A percentile compares a stretch with the other conserved stretches of the same genome.
phyloP scores from a whole-genome alignment of 1,140 invertebrate genomes.

The Zeugodacus cucurbitae region DNA sequence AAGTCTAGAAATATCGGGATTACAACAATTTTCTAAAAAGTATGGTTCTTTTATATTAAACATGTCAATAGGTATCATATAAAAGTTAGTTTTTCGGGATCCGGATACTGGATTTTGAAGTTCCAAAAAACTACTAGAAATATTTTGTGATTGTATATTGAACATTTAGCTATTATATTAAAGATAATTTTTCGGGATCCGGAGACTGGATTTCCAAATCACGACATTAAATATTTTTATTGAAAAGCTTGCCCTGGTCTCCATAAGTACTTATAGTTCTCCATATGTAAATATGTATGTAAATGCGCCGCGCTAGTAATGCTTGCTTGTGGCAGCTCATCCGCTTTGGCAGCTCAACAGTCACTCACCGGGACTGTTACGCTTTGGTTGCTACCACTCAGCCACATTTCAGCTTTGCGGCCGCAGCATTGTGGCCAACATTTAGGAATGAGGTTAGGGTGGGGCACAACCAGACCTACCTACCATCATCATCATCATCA shows the following conservation, averaged over 20 bases:
- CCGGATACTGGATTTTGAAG: too few species aligned
- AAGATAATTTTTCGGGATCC: too few species aligned
- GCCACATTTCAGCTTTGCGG: constrained; percentile 15
- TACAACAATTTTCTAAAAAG: too few species aligned
- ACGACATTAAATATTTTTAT: not conserved
- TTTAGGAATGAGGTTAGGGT: not conserved
- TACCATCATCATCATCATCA: not conserved
- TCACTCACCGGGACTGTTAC: constrained; percentile 15
- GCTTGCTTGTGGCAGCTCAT: constrained; percentile 1
- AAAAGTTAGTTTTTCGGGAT: too few species aligned
- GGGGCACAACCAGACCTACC: not conserved
- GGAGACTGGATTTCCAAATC: too few species aligned
- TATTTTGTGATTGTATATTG: too few species aligned
- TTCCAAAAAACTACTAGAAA: too few species aligned
- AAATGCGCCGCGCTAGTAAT: not conserved
- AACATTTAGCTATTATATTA: too few species aligned
- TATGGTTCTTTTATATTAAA: too few species aligned
- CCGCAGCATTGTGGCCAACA: not conserved
- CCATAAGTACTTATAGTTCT: not conserved
- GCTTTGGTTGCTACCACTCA: constrained; percentile 15
- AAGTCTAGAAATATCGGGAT: too few species aligned
- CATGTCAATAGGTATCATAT: too few species aligned
- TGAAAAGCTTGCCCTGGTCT: not conserved
- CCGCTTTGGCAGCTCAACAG: constrained; percentile 15
- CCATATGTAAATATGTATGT: not conserved